Conservation (phyloP, 2,113 vertebrate genomes). For the Colius striatus region DNA sequence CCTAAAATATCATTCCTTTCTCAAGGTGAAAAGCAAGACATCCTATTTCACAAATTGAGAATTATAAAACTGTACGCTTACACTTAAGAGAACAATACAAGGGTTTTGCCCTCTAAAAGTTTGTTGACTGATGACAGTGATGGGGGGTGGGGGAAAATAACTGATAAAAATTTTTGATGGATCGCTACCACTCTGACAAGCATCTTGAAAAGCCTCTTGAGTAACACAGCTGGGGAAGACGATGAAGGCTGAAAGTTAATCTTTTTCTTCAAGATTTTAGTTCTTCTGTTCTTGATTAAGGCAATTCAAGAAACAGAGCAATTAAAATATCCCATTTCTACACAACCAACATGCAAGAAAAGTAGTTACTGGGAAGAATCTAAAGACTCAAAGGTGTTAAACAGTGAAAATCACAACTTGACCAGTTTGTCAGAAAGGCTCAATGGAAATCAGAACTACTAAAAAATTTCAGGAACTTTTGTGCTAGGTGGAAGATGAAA, state of each 20-base stretch:
- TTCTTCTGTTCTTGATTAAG: neutral
- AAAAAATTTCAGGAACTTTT: neutral
- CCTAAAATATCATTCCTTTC: neutral
- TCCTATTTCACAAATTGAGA: neutral
- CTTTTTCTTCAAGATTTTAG: neutral
- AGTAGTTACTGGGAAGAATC: neutral
- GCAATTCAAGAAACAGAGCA: neutral
- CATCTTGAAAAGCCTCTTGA: neutral
- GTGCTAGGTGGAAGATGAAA: neutral
- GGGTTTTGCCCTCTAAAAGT: neutral
- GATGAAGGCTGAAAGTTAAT: neutral
- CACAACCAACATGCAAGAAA: neutral
- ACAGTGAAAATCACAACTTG: neutral
- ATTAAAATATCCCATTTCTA: neutral
- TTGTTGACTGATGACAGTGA: neutral
- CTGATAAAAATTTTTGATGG: neutral
- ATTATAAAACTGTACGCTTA: neutral
- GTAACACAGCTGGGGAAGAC: neutral
- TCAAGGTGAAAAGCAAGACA: neutral
- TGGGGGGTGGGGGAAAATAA: rapidly evolving
- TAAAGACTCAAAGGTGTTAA: neutral
- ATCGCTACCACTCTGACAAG: neutral
- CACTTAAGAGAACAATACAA: neutral
- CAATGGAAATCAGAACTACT: neutral
- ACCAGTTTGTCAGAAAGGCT: neutral